A percentile compares a stretch with the other conserved stretches of the same genome.
These are phyloP conservation scores for Heliconius charithonia DNA, from an alignment of 2,888 invertebrate species.

Conservation along the genomic window DNA sequence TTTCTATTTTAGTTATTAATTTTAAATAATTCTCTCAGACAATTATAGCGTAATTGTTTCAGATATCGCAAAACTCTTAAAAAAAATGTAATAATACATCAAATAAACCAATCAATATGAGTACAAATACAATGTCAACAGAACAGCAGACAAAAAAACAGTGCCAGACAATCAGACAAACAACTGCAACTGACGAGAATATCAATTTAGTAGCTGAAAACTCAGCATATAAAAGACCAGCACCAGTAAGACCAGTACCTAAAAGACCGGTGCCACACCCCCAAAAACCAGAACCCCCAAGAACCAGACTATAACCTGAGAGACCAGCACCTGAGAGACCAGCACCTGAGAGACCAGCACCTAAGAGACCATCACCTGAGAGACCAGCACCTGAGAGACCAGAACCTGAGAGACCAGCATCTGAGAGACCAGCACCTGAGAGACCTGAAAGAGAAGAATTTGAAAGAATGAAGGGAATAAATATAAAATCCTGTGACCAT, in stretches of 20 bases:
- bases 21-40: neutral
- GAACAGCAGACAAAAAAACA: neutral
- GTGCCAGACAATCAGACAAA: too few species aligned
- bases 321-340: neutral
- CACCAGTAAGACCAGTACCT: neutral
- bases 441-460: neutral
- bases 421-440: neutral
- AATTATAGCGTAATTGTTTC: conserved; percentile 6
- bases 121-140: neutral
- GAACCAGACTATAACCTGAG: neutral
- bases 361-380: neutral
- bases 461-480: neutral
- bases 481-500: neutral
- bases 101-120: neutral
- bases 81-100: neutral
- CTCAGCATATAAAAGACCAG: neutral
- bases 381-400: neutral
- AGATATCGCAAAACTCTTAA: neutral
- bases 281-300: neutral
- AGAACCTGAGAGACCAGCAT: neutral
- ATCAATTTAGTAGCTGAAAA: neutral
- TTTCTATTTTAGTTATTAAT: too few species aligned
- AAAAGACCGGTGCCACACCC: neutral
- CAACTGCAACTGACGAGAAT: neutral
- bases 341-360: neutral